Evolutionary conservation across 2,797 vertebrate species (phyloP), one percentile per base, ranked within the genome.

Genomic region (Rhodeus uyekii): DNA sequence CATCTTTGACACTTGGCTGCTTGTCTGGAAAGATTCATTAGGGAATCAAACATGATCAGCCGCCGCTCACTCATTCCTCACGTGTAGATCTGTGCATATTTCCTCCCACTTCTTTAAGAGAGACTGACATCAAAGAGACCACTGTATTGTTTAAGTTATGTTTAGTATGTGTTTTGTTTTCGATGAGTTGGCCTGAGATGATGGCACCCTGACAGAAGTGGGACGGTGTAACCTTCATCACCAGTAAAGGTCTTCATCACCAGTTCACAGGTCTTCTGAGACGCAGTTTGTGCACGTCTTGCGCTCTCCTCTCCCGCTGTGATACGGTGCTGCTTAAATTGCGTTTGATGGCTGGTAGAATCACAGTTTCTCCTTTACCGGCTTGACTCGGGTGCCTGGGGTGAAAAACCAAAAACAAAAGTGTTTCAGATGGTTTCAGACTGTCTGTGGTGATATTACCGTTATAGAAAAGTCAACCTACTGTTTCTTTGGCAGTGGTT

Each of bases 271-370:
- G 81, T 82, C 89, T 88, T 50, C 88, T 90, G 24, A 90, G 83
- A 6, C 89, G 83, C 34, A 79, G 90, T 81, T 74, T 91, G 87
- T 93, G 92, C 46, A 88, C 50, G 1, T 89, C 91, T 48, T 91
- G 92, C 2, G 91, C 77, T 83, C 90, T 86, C 76, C 86, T 92
- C 82, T 93, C 92, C 67, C 91, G 85, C 78, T 93, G 90, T 0
- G 90, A 88, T 8, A 63, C 36, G 36, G 12, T 88, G 78, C 73
- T 89, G 46, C 86, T 91, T 16, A 91, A 69, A 14, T 86, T 91
- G 67, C 85, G 88, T 73, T 90, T 93, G 81, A 93, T 87, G 0
- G 92, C 88, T 0, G 93, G 93, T 27, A 95, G 84, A n/a, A 91
- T 71, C 34, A 89, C 85, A 0, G 84, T 87, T 81, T 92, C 89